phyloP scores from a whole-genome alignment of 2,797 vertebrate genomes.

The Gallirallus australis region DNA sequence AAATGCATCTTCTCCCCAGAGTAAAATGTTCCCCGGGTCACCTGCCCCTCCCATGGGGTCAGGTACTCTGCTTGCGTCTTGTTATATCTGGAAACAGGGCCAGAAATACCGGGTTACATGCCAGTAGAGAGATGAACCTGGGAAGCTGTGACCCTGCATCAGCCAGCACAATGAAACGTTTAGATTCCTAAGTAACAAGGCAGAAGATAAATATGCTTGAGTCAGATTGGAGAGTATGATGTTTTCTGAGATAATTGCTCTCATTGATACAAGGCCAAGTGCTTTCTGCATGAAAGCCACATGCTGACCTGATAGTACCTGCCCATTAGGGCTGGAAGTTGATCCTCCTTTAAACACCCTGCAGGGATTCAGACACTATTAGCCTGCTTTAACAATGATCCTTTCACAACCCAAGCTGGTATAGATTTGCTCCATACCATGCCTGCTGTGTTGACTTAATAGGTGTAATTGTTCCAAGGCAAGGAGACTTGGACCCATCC shows the following conservation, averaged over 20 bases:
- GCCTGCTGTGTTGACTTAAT: background rate
- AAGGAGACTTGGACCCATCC: background rate
- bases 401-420: background rate
- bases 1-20: background rate
- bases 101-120: background rate
- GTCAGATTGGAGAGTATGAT: background rate
- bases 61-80: background rate
- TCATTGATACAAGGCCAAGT: background rate
- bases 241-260: constrained; percentile 19
- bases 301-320: background rate
- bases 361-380: background rate
- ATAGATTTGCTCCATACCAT: background rate
- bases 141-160: background rate
- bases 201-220: constrained; percentile 4
- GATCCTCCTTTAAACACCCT: background rate
- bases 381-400: background rate
- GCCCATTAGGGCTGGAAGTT: background rate
- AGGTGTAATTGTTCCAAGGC: background rate
- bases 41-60: background rate
- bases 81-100: background rate
- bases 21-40: background rate
- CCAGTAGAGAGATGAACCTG: background rate
- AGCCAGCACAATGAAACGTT: background rate
- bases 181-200: background rate
- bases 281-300: background rate